phyloP scores from a whole-genome alignment of 2,888 invertebrate species.

The Drosophila paranaensis region DNA sequence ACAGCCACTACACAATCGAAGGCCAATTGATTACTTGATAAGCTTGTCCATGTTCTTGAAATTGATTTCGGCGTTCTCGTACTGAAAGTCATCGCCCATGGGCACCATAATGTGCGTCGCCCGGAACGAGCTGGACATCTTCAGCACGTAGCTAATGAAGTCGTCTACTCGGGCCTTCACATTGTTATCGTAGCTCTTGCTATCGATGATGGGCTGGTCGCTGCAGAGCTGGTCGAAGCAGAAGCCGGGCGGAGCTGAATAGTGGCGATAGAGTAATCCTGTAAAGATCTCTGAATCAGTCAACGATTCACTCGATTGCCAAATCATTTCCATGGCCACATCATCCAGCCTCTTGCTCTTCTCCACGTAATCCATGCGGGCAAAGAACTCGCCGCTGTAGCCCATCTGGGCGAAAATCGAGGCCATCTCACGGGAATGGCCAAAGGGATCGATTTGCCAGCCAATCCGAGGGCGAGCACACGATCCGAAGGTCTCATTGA shows the following conservation, averaged over 20 bases:
- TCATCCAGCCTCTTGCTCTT: slow-evolving; percentile 87
- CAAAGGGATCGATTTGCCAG: slow-evolving; percentile 96
- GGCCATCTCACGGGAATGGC: slow-evolving; percentile 94
- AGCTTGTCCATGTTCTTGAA: slow-evolving; percentile 94
- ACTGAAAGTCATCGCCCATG: slow-evolving; percentile 97
- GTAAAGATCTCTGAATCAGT: slow-evolving; percentile 91
- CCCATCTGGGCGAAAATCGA: slow-evolving; percentile 93
- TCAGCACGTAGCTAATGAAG: slow-evolving; percentile 86
- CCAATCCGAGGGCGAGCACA: slow-evolving; percentile 91
- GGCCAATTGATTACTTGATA: slow-evolving; percentile 87
- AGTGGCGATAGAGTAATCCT: slow-evolving; percentile 92
- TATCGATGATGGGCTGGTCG: slow-evolving; percentile 95
- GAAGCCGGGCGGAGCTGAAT: slow-evolving; percentile 94
- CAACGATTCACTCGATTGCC: slow-evolving; percentile 90
- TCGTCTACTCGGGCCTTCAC: slow-evolving; percentile 89
- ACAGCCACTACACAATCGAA: background rate
- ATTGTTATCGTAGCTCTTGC: slow-evolving; percentile 93
- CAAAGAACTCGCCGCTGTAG: slow-evolving; percentile 94
- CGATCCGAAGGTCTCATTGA: slow-evolving; percentile 90
- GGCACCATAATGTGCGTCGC: slow-evolving; percentile 93
- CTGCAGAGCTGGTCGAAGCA: slow-evolving; percentile 95
- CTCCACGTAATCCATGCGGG: slow-evolving; percentile 94
- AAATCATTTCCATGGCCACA: slow-evolving; percentile 92
- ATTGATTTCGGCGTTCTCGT: slow-evolving; percentile 91
- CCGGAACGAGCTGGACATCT: slow-evolving; percentile 86